Evolutionary conservation across 2,888 invertebrate species (phyloP).

Genomic region (Epinotia bilunana): DNA sequence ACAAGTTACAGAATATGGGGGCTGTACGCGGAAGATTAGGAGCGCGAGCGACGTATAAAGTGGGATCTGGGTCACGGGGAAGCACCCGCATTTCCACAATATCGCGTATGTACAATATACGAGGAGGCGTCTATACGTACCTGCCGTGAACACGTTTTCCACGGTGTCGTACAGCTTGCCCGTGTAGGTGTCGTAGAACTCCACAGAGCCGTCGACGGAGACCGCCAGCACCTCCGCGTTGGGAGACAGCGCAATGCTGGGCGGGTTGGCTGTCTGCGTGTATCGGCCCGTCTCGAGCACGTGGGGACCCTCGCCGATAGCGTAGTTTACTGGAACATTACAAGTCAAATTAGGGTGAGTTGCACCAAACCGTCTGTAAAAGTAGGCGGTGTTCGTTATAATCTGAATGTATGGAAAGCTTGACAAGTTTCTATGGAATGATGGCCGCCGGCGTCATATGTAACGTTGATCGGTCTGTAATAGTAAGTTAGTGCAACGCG

Average conservation of each 20-base stretch:
- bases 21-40: no score
- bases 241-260: constrained; percentile 90
- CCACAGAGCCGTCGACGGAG: constrained; percentile 85
- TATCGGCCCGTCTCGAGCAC: constrained; percentile 87
- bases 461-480: no score
- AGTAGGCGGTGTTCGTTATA: no score
- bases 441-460: no score
- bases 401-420: no score
- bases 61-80: no score
- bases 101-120: background rate
- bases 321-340: constrained; percentile 88
- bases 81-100: background rate
- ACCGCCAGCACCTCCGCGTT: constrained; percentile 91
- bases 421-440: no score
- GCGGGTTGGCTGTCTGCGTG: constrained; percentile 81
- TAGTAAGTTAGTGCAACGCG: no score
- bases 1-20: no score
- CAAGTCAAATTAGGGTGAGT: background rate
- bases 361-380: no score
- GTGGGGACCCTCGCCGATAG: constrained; percentile 90
- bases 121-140: constrained; percentile 63
- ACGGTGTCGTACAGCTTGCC: constrained; percentile 87
- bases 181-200: constrained; percentile 88
- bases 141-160: constrained; percentile 85
- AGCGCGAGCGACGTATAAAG: no score